These are phyloP conservation scores for Mobula hypostoma DNA, from an alignment of 2,113 vertebrate species.

Conservation along the genomic window DNA sequence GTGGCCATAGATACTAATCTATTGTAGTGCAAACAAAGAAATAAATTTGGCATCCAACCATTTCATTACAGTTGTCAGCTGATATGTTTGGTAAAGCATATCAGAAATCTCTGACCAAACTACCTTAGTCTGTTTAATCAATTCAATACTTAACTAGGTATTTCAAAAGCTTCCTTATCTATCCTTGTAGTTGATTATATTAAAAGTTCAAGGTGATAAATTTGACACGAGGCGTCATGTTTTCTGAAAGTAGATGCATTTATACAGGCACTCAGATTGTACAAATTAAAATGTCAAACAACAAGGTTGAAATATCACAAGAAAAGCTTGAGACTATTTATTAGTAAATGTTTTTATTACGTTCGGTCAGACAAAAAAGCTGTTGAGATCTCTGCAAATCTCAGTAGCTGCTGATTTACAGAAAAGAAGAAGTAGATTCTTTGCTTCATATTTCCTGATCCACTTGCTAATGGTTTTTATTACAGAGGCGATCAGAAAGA, in stretches of 20 bases:
- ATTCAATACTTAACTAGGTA: not conserved
- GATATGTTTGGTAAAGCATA: not conserved
- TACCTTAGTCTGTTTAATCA: not conserved
- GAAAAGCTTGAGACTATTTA: not conserved
- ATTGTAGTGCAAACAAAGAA: not conserved
- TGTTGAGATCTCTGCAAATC: not conserved
- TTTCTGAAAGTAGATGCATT: not conserved
- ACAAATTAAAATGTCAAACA: not conserved
- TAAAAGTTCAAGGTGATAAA: not conserved
- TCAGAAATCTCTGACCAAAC: not conserved
- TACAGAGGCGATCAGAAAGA: not conserved
- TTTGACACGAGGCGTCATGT: not conserved
- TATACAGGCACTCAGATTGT: not conserved
- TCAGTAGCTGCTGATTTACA: not conserved
- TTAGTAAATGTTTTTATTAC: not conserved
- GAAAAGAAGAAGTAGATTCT: not conserved
- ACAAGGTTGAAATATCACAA: not conserved
- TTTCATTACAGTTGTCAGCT: not conserved
- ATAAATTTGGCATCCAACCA: not conserved
- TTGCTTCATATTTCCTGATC: not conserved
- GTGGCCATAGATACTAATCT: not conserved
- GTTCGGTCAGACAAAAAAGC: not conserved
- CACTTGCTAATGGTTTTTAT: not conserved
- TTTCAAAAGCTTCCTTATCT: not conserved
- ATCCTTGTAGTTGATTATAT: not conserved